These are phyloP conservation scores for Nesogale talazaci DNA, from an alignment of 2,113 vertebrate genomes.

Conservation along the genomic window DNA sequence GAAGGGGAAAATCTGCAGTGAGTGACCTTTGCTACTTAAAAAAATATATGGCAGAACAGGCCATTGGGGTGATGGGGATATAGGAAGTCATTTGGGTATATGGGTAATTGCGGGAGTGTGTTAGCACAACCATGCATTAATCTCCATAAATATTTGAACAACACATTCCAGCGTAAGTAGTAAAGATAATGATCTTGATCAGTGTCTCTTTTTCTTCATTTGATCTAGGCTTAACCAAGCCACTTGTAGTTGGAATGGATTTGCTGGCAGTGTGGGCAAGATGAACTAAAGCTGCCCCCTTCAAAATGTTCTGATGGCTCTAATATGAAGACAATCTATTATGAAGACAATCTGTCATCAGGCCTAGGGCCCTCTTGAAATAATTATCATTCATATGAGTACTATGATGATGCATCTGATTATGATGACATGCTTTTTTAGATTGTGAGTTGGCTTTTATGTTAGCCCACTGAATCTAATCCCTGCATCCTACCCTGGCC, in stretches of 20 bases:
- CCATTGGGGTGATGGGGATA: not conserved
- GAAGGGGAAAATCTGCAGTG: conserved; percentile 24
- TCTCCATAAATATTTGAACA: conserved; percentile 3
- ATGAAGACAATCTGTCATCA: not conserved
- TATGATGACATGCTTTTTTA: not conserved
- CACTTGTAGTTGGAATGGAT: not conserved
- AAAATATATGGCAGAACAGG: conserved; percentile 25
- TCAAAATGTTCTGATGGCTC: conserved; percentile 38
- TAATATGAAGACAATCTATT: conserved; percentile 25
- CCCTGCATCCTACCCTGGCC: not conserved
- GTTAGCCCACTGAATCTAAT: not conserved
- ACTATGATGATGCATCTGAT: not conserved
- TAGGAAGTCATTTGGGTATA: not conserved
- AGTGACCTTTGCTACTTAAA: not conserved
- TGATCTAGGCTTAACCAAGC: conserved; percentile 31
- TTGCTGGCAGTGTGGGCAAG: no score
- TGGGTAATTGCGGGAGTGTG: not conserved
- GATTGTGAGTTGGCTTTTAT: conserved; percentile 2
- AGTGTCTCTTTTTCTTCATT: not conserved
- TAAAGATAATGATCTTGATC: conserved; percentile 40
- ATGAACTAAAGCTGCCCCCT: no score
- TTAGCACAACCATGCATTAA: not conserved
- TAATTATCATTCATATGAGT: not conserved
- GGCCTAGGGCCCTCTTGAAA: conserved; percentile 14
- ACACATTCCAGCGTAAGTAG: conserved; percentile 36